These are phyloP conservation scores for Halesus radiatus DNA, from an alignment of 1,140 invertebrate species.

Conservation along the genomic window DNA sequence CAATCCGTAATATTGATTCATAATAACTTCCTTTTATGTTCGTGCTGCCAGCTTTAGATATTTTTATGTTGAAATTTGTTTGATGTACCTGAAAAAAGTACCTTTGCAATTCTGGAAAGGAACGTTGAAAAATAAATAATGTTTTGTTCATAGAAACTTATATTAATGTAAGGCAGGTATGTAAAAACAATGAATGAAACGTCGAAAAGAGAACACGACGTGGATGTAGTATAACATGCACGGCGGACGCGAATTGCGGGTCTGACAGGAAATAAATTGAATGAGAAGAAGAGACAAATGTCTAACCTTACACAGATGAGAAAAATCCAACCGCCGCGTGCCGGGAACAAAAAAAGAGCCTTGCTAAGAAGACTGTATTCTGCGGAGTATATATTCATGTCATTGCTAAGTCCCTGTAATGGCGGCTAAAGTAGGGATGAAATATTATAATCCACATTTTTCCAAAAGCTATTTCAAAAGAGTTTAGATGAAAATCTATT, in stretches of 20 bases:
- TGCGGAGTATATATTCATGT: conserved; percentile 47
- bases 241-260: conserved; percentile 45
- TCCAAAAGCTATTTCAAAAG: no score
- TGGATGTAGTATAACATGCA: conserved; percentile 17
- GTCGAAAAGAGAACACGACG: not conserved
- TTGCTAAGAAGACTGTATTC: conserved; percentile 27
- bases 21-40: no score
- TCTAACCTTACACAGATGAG: conserved; percentile 51
- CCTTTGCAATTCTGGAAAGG: no score
- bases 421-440: conserved; percentile 1
- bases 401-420: conserved; percentile 51
- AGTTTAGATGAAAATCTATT: no score
- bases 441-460: not conserved
- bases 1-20: no score
- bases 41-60: no score
- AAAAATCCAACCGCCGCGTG: conserved; percentile 50
- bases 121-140: no score
- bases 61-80: no score
- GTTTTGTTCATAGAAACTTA: not conserved
- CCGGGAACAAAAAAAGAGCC: not conserved
- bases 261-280: conserved; percentile 55
- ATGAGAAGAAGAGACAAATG: conserved; percentile 51
- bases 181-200: not conserved
- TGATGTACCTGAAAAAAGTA: no score
- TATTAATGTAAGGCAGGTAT: not conserved